Percentiles rank a stretch among this genome's conserved stretches.
Conservation (phyloP, 2,888 invertebrate genomes). For the Hymenopus coronatus region DNA sequence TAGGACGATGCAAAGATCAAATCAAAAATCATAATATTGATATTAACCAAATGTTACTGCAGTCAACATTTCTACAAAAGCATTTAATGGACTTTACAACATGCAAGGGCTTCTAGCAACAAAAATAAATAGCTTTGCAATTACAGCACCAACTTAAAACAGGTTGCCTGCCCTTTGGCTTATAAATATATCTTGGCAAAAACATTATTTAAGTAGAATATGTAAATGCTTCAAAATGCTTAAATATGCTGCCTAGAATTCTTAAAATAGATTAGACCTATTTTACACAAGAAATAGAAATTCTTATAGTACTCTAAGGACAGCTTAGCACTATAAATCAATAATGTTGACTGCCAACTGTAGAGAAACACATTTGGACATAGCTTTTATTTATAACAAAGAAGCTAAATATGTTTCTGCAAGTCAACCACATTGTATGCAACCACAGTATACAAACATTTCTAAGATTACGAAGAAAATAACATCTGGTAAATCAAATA, state of each 20-base stretch:
- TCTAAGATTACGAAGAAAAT: neutral
- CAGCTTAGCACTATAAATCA: neutral
- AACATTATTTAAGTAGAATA: neutral
- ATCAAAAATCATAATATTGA: neutral
- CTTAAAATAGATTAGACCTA: neutral
- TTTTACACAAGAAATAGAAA: neutral
- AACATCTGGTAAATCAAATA: constrained; percentile 10
- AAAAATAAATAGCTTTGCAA: neutral
- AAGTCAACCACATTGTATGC: neutral
- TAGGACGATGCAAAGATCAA: neutral
- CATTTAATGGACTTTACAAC: neutral
- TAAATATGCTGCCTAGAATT: neutral
- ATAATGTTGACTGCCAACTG: neutral
- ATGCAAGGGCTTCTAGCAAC: neutral
- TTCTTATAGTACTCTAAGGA: neutral
- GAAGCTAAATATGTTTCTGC: neutral
- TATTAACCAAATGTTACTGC: neutral
- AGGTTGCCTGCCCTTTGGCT: neutral
- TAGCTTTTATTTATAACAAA: neutral
- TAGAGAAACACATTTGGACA: neutral
- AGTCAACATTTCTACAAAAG: neutral
- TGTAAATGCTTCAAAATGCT: neutral
- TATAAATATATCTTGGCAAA: neutral
- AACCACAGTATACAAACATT: neutral
- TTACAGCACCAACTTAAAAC: neutral